Conservation (phyloP, 2,113 vertebrate genomes). For the Canis aureus region DNA sequence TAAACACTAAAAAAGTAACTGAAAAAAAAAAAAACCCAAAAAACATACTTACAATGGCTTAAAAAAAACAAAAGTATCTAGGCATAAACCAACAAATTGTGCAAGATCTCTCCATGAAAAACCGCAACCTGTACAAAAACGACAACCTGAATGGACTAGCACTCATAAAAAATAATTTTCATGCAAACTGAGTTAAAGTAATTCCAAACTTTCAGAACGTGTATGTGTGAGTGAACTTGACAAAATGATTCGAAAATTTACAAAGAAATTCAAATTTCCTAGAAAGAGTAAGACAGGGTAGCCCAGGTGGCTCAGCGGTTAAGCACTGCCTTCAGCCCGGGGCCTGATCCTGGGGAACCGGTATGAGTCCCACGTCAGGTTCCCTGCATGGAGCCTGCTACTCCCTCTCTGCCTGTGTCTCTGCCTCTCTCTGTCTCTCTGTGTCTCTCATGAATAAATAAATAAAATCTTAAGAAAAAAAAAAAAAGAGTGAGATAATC, state of each 20-base stretch:
- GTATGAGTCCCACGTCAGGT: too few relatives aligned
- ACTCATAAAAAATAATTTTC: conserved; percentile 2
- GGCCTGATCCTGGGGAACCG: too few relatives aligned
- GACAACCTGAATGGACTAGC: background rate
- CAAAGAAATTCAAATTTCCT: background rate
- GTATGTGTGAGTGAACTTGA: background rate
- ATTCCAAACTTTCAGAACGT: background rate
- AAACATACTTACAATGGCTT: background rate
- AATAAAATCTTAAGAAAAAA: too few relatives aligned
- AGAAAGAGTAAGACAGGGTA: background rate
- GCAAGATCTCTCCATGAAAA: background rate
- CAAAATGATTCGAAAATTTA: background rate
- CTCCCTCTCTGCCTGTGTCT: too few relatives aligned
- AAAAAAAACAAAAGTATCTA: background rate
- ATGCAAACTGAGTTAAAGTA: background rate
- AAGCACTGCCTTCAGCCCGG: too few relatives aligned
- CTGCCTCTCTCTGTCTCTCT: too few relatives aligned
- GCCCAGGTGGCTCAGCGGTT: too few relatives aligned
- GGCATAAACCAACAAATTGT: background rate
- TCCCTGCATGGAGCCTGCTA: too few relatives aligned
- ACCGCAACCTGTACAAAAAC: background rate
- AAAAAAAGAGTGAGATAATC: background rate
- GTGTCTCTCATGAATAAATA: too few relatives aligned
- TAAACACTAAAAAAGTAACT: background rate
- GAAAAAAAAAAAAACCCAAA: background rate